A percentile compares a stretch with the other conserved stretches of the same genome.
Evolutionary conservation across 2,888 invertebrate species (phyloP).

Genomic region (Ophraella communa): DNA sequence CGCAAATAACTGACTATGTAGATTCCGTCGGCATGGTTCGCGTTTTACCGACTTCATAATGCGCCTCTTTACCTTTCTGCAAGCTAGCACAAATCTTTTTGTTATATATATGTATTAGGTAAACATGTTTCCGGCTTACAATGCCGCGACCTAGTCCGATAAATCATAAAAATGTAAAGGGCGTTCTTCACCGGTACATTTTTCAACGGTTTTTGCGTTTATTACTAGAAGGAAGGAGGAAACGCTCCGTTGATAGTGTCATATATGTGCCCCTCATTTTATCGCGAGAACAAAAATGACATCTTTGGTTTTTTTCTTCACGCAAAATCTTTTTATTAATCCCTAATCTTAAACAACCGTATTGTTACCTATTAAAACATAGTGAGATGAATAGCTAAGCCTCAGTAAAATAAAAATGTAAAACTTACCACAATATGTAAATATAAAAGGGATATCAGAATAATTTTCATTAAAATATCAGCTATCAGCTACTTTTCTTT

Average conservation of each 20-base stretch:
- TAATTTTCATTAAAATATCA: too few relatives aligned
- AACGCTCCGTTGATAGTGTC: too few relatives aligned
- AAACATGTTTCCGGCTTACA: conserved; percentile 27
- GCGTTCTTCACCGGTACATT: neutral
- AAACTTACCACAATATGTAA: too few relatives aligned
- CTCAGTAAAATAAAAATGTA: too few relatives aligned
- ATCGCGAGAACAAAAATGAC: too few relatives aligned
- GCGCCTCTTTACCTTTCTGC: conserved; percentile 24
- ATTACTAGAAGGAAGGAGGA: neutral
- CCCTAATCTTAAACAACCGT: too few relatives aligned
- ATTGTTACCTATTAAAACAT: too few relatives aligned
- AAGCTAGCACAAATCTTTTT: conserved; percentile 27
- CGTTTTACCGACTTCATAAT: conserved; percentile 13
- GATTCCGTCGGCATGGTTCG: conserved; percentile 11
- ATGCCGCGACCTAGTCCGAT: neutral
- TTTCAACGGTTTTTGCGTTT: neutral
- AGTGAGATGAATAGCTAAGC: too few relatives aligned
- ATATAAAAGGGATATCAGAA: too few relatives aligned
- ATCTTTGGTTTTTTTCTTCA: too few relatives aligned
- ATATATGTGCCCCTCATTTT: neutral
- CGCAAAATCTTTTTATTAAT: too few relatives aligned
- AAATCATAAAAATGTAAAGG: conserved; percentile 11
- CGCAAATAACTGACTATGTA: conserved; percentile 21
- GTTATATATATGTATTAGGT: conserved; percentile 21
- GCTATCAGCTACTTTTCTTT: too few relatives aligned